phyloP scores from a whole-genome alignment of 2,113 vertebrate genomes.

The Alexandromys fortis region DNA sequence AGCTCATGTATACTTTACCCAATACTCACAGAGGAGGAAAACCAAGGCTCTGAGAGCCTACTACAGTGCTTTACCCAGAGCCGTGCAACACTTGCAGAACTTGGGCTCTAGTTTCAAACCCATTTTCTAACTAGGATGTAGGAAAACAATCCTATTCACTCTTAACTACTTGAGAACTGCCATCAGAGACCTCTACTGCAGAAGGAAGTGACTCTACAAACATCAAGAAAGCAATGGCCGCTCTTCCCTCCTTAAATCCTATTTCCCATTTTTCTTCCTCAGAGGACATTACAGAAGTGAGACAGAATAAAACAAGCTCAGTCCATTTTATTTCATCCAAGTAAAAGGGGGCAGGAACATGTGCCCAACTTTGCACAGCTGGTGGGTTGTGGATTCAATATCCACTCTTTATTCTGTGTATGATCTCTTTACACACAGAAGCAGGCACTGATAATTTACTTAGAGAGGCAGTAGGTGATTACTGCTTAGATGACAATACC shows the following conservation, averaged over 20 bases:
- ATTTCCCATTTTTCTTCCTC: neutral
- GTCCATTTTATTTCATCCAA: neutral
- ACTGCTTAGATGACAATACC: constrained; percentile 19
- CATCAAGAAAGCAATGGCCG: neutral
- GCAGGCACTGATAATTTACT: neutral
- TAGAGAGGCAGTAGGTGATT: neutral
- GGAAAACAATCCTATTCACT: neutral
- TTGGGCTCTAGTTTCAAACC: constrained; percentile 6
- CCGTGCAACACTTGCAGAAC: neutral
- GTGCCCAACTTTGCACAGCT: neutral
- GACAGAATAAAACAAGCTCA: neutral
- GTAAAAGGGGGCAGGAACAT: neutral
- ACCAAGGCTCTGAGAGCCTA: neutral
- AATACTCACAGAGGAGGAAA: neutral
- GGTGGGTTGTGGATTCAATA: neutral
- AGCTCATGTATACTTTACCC: neutral
- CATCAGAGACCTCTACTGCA: neutral
- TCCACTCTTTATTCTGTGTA: neutral
- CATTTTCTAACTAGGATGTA: constrained; percentile 31
- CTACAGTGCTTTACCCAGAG: neutral
- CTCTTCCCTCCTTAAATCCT: neutral
- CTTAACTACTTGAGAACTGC: neutral
- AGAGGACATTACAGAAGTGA: neutral
- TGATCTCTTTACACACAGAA: constrained; percentile 33
- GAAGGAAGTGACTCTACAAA: neutral